Evolutionary conservation across 2,888 invertebrate species (phyloP), one percentile per base, ranked within the genome.

Genomic region (Plebejus argus): DNA sequence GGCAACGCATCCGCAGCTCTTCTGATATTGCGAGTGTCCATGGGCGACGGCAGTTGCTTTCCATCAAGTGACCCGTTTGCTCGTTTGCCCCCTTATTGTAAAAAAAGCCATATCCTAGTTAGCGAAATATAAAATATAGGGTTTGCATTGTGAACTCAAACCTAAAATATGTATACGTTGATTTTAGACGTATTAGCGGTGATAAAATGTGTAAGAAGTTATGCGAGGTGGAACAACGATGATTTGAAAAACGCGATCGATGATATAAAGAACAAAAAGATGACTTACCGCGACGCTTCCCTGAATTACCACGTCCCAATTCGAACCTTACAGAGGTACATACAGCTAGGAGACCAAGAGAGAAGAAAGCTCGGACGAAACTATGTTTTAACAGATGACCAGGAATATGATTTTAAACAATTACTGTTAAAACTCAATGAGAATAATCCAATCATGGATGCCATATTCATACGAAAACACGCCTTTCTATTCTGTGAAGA

Each of bases 351-450:
- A 23, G 23, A 23, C 20, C 10, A 66, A 23, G 61, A 23, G 10
- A 66, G 23, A 66, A 66, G 7, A 66, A 66, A 23, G 12, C 12
- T 66, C 61, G 61, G 61, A 23, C 23, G 61, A 23, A 23, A 23
- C 23, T 12, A 66, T 8, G 61, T 66, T 20, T 23, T 66, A 23
- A 66, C 23, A 23, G 61, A 20, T 28, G 61, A 66, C 4, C 8
- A 66, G 23, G 61, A 66, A 66, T 1, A 3, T 7, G 12, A 66
- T 28, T 66, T 66, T 12, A 66, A 66, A 66, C 3, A 66, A 28
- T 23, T 66, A 66, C 23, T 66, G 23, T 66, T 66, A 66, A 66
- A 66, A 66, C 23, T 23, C 12, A 66, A 66, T 66, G 10, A 66
- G 12, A 10, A 66, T 66, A 23, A 1, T 20, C 8, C 23, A 66